These are phyloP conservation scores for Phaedon cochleariae DNA, from an alignment of 2,888 invertebrate species.

Conservation along the genomic window DNA sequence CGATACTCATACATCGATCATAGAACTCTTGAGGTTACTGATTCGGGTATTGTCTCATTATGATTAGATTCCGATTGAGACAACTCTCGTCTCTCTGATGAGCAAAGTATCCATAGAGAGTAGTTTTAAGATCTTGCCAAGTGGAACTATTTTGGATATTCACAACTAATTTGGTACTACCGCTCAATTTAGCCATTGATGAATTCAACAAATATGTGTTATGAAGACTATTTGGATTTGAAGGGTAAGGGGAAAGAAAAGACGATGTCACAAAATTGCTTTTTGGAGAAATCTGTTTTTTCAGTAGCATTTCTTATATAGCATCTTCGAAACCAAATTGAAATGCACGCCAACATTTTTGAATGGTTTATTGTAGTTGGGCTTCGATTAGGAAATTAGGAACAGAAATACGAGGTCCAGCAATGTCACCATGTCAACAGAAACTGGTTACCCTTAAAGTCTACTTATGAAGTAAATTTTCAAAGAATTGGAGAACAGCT, in stretches of 20 bases:
- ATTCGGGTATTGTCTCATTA: slow-evolving; percentile 23
- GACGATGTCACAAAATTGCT: no score
- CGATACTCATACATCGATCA: slow-evolving; percentile 23
- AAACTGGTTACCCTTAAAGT: no score
- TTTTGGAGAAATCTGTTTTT: no score
- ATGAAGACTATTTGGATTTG: slow-evolving; percentile 21
- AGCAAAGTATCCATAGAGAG: slow-evolving; percentile 18
- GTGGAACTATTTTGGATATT: slow-evolving; percentile 25
- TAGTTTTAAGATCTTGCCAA: slow-evolving; percentile 12
- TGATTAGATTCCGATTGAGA: slow-evolving; percentile 31
- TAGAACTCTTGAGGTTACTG: slow-evolving; percentile 35
- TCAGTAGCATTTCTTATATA: no score
- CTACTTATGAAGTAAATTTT: no score
- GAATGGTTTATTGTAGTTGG: no score
- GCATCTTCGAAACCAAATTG: no score
- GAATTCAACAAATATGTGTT: slow-evolving; percentile 29
- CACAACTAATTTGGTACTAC: slow-evolving; percentile 23
- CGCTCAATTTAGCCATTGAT: slow-evolving; percentile 20
- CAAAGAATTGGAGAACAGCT: no score
- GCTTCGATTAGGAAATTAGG: no score
- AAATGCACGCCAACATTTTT: no score
- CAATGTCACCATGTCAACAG: no score
- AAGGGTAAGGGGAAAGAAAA: not conserved
- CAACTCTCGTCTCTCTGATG: slow-evolving; percentile 33
- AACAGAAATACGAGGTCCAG: no score